phyloP scores from a whole-genome alignment of 2,888 invertebrate species.

The Alloscopus bannaensis region DNA sequence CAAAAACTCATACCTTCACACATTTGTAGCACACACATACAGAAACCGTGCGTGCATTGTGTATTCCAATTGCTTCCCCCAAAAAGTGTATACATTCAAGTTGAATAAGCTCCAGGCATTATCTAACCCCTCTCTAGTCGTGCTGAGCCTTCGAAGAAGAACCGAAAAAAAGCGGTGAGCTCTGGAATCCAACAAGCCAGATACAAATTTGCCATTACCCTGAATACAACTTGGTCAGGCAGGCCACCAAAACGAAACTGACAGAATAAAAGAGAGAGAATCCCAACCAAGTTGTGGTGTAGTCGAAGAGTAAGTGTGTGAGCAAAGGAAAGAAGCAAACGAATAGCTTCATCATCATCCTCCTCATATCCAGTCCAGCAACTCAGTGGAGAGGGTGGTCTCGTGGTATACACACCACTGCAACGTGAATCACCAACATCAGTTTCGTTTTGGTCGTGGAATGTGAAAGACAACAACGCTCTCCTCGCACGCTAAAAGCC shows the following conservation, averaged over 20 bases:
- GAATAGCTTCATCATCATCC: constrained; percentile 29
- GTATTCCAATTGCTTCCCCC: constrained; percentile 25
- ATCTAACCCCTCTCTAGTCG: constrained; percentile 34
- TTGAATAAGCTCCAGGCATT: constrained; percentile 45
- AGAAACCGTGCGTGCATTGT: neutral
- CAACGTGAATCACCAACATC: constrained; percentile 31
- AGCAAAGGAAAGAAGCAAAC: constrained; percentile 16
- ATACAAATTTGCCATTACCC: constrained; percentile 40
- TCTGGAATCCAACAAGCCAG: constrained; percentile 49
- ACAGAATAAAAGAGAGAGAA: constrained; percentile 36
- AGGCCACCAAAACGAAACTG: constrained; percentile 53
- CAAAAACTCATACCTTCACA: neutral
- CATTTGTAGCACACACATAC: neutral
- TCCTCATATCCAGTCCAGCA: constrained; percentile 28
- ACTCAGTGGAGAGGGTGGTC: neutral
- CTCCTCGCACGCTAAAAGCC: constrained; percentile 4
- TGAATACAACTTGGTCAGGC: constrained; percentile 43
- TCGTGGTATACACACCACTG: neutral
- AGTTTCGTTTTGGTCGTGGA: constrained; percentile 59
- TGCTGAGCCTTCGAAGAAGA: constrained; percentile 3
- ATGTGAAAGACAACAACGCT: constrained; percentile 38
- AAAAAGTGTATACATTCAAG: constrained; percentile 27
- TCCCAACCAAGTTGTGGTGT: neutral
- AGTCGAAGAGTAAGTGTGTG: neutral
- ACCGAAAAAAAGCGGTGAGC: constrained; percentile 22